These are phyloP conservation scores for Onychomys arenicola DNA, from an alignment of 2,797 vertebrate species.

Conservation along the genomic window DNA sequence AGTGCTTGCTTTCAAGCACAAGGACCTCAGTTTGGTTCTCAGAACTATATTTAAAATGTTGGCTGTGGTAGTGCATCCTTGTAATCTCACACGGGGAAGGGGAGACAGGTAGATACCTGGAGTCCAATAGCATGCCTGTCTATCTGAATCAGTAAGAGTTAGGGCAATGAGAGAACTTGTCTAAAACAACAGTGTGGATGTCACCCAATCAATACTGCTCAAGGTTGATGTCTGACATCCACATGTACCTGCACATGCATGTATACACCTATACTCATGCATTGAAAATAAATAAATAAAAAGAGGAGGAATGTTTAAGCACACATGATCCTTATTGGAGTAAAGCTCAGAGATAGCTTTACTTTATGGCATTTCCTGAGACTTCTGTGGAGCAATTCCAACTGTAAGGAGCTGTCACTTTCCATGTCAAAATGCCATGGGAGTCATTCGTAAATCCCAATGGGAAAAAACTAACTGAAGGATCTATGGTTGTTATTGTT, in stretches of 20 bases:
- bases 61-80: not conserved
- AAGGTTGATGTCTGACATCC: not conserved
- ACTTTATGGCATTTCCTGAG: not conserved
- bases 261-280: not conserved
- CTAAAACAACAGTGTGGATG: not conserved
- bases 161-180: not conserved
- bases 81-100: not conserved
- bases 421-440: not conserved
- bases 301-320: not conserved
- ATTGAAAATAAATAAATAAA: not conserved
- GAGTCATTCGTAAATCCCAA: not conserved
- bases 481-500: not conserved
- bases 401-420: not conserved
- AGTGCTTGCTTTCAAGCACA: not conserved
- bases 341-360: constrained; percentile 34
- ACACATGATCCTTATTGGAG: not conserved
- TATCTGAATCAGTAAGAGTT: not conserved
- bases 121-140: not conserved
- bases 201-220: not conserved
- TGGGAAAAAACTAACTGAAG: not conserved
- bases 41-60: not conserved
- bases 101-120: too few species aligned
- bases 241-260: not conserved
- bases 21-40: too few species aligned
- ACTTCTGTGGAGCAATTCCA: not conserved